These are phyloP conservation scores for Helarctos malayanus DNA, from an alignment of 2,797 vertebrate genomes.

Conservation along the genomic window DNA sequence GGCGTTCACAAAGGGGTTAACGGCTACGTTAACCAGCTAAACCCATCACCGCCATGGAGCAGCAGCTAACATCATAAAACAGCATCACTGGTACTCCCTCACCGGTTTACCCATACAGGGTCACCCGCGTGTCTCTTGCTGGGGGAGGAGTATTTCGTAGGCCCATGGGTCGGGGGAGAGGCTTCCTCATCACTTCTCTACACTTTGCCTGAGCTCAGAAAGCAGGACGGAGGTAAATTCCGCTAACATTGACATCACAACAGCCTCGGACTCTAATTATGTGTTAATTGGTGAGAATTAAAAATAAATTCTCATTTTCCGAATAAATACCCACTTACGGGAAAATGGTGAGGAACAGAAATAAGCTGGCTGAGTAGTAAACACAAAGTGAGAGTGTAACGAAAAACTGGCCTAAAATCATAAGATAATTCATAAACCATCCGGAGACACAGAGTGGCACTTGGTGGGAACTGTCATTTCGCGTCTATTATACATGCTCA, in stretches of 20 bases:
- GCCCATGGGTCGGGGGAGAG: rapidly evolving
- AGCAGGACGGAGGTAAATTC: not conserved
- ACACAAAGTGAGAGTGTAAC: not conserved
- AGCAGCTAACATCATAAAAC: not conserved
- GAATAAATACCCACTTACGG: not conserved
- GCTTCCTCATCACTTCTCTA: not conserved
- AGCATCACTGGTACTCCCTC: too few relatives aligned
- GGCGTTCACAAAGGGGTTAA: not conserved
- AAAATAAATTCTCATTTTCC: slow-evolving; percentile 11
- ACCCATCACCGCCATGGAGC: not conserved
- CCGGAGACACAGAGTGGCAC: not conserved
- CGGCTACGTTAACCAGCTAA: not conserved
- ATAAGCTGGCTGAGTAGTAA: not conserved
- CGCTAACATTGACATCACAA: not conserved
- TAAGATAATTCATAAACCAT: not conserved
- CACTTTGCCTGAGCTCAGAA: not conserved
- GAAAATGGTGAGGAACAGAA: not conserved
- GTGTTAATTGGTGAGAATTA: not conserved
- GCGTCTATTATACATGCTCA: rapidly evolving
- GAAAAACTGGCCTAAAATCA: not conserved
- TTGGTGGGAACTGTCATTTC: not conserved
- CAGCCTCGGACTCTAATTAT: not conserved
- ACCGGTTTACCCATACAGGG: not conserved
- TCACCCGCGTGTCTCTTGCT: not conserved
- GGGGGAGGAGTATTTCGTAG: not conserved